A percentile compares a stretch with the other conserved stretches of the same genome.
Evolutionary conservation across 1,140 invertebrate genomes (phyloP).

Genomic region (Proales similis): DNA sequence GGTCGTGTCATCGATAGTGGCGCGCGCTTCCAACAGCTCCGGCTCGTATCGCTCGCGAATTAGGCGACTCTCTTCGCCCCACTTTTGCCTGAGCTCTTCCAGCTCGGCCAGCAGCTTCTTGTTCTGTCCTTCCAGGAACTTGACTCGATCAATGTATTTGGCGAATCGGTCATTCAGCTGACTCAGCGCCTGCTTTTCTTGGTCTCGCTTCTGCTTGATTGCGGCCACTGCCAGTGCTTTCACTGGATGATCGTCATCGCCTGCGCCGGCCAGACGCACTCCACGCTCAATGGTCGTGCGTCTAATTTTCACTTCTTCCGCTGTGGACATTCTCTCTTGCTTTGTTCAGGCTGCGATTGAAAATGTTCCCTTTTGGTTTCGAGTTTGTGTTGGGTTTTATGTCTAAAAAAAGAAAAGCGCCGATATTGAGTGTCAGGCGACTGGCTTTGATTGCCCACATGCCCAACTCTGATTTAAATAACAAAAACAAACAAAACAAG

Average conservation of each 20-base stretch:
- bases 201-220: conserved; percentile 27
- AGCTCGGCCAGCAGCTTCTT: conserved; percentile 30
- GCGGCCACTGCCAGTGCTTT: not conserved
- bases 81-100: conserved; percentile 16
- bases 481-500: no score
- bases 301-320: conserved; percentile 17
- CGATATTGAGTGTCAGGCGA: no score
- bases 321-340: conserved; percentile 14
- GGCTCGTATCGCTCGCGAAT: conserved; percentile 19
- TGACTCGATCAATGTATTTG: conserved; percentile 31
- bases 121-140: conserved; percentile 33
- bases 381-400: no score
- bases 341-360: not conserved
- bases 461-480: no score
- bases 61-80: conserved; percentile 24
- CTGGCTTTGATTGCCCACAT: no score
- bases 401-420: no score
- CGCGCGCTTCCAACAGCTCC: conserved; percentile 6
- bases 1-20: conserved; percentile 15
- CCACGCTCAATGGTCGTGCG: conserved; percentile 25
- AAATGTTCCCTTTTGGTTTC: no score
- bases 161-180: conserved; percentile 37
- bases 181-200: conserved; percentile 30
- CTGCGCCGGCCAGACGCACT: conserved; percentile 8
- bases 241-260: not conserved